Evolutionary conservation across 64 coral and sea anemone species (phyloP).

Genomic region (Dendronephthya gigantea): DNA sequence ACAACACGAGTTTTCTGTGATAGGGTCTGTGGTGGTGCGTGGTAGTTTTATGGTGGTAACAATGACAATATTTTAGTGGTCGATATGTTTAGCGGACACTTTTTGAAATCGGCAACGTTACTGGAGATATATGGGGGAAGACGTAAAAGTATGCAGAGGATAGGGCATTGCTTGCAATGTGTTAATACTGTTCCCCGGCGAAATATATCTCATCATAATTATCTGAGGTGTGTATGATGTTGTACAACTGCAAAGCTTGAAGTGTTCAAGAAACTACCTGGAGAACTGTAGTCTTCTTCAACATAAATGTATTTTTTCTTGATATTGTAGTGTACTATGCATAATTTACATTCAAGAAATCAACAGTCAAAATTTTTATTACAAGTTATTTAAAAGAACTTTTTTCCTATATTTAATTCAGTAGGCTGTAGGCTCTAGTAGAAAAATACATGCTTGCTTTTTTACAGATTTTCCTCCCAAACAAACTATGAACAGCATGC

Average conservation of each 20-base stretch:
- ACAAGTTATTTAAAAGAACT: too few species aligned
- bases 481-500: not conserved
- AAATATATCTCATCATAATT: not conserved
- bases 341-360: too few species aligned
- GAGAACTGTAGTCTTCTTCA: too few species aligned
- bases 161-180: not conserved
- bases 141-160: not conserved
- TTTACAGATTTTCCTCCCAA: not conserved
- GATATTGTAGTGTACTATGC: too few species aligned
- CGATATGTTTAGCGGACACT: not conserved
- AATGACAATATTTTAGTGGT: not conserved
- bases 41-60: too few species aligned
- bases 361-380: too few species aligned
- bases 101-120: not conserved
- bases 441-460: not conserved
- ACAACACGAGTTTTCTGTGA: too few species aligned
- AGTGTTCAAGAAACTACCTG: too few species aligned
- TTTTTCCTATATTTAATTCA: too few species aligned
- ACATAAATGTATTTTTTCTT: too few species aligned
- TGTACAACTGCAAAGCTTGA: not conserved
- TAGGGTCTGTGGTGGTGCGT: too few species aligned
- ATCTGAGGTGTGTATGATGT: not conserved
- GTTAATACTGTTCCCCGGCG: not conserved
- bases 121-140: not conserved
- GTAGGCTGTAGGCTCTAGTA: not conserved